Evolutionary conservation across 2,797 vertebrate genomes (phyloP).

Genomic region (Alectoris magna): DNA sequence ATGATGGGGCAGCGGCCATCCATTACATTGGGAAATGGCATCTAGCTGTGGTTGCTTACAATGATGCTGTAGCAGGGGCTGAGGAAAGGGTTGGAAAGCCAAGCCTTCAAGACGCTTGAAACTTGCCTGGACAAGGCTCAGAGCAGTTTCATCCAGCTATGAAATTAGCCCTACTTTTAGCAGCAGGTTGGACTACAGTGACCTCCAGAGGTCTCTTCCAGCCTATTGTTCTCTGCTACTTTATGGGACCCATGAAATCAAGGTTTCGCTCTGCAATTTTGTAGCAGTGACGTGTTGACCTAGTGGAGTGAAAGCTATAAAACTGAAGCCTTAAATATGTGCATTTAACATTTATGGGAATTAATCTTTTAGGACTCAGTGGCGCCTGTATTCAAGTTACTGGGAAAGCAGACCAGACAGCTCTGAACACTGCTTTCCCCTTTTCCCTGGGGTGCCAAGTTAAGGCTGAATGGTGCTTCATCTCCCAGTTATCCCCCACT

Average conservation of each 20-base stretch:
- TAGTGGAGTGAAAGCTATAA: not conserved
- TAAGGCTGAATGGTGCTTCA: not conserved
- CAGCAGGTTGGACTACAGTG: slow-evolving; percentile 54
- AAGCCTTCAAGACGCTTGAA: not conserved
- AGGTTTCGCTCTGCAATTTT: not conserved
- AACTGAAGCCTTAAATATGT: not conserved
- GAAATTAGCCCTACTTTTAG: not conserved
- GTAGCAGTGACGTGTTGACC: not conserved
- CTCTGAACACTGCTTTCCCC: not conserved
- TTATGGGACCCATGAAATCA: not conserved
- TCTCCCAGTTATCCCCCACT: not conserved
- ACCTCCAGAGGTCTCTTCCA: slow-evolving; percentile 66
- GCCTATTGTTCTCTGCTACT: slow-evolving; percentile 2
- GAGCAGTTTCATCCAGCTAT: not conserved
- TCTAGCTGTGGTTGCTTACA: not conserved
- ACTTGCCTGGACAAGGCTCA: not conserved
- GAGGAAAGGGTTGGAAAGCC: not conserved
- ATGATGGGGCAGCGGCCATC: not conserved
- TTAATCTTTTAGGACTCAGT: not conserved
- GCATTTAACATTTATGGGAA: not conserved
- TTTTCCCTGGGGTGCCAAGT: not conserved
- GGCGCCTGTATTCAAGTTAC: not conserved
- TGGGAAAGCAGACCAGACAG: not conserved
- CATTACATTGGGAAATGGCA: not conserved
- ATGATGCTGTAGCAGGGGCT: not conserved